Percentiles rank a stretch among this genome's conserved stretches.
These are phyloP conservation scores for Cacoxenus indagator DNA, from an alignment of 2,888 invertebrate species.

Conservation along the genomic window DNA sequence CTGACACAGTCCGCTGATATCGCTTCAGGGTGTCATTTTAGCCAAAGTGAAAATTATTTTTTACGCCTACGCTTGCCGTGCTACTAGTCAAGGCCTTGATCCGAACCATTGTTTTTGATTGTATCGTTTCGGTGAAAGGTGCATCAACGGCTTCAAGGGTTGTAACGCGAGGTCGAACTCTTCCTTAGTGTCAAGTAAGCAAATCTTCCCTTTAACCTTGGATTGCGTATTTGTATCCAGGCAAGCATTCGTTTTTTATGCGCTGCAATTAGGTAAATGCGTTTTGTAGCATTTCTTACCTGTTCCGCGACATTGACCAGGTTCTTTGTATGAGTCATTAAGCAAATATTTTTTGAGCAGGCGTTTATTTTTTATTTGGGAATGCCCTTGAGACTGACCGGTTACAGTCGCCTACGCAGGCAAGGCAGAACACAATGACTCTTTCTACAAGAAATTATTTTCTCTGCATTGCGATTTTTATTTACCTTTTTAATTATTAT, in stretches of 20 bases:
- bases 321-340: background rate
- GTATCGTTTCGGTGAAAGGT: conserved; percentile 2
- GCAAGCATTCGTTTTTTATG: conserved; percentile 4
- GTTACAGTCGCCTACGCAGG: background rate
- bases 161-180: background rate
- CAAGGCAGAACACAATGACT: background rate
- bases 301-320: background rate
- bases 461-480: background rate
- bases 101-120: background rate
- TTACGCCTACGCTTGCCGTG: background rate
- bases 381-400: background rate
- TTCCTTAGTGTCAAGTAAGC: conserved; percentile 1
- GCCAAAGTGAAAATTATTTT: background rate
- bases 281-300: background rate
- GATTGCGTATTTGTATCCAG: background rate
- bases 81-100: background rate
- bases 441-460: background rate
- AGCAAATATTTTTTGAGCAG: background rate
- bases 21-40: too few species aligned
- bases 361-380: background rate
- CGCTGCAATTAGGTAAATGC: background rate
- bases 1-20: too few species aligned
- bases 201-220: conserved; percentile 9
- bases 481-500: too few species aligned
- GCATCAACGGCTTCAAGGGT: conserved; percentile 10